Conservation (phyloP, 2,113 vertebrate species). For the Pholis gunnellus region DNA sequence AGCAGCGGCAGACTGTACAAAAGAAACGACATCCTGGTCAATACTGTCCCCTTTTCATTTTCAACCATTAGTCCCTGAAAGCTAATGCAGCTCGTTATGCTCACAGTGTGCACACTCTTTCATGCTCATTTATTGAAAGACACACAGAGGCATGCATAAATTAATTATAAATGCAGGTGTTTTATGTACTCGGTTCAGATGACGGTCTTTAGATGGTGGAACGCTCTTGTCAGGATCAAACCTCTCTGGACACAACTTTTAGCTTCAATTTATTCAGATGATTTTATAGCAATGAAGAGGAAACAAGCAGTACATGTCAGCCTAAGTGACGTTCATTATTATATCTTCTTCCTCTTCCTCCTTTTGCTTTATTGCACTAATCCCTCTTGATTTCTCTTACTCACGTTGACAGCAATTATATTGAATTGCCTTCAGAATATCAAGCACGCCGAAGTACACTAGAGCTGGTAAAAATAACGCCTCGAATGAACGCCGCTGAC, state of each 20-base stretch:
- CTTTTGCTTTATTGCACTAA: conserved; percentile 1
- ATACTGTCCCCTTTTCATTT: conserved; percentile 30
- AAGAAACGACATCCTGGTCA: conserved; percentile 51
- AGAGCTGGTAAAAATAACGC: neutral
- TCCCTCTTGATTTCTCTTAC: neutral
- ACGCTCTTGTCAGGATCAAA: neutral
- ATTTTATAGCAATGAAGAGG: neutral
- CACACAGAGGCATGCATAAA: neutral
- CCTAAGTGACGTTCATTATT: neutral
- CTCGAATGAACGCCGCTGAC: neutral
- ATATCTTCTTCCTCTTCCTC: neutral
- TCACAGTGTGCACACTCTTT: neutral
- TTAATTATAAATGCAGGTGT: neutral
- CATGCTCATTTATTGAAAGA: neutral
- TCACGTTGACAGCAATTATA: neutral
- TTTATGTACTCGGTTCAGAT: neutral
- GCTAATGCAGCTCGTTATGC: neutral
- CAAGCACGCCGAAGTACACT: neutral
- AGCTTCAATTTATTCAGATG: neutral
- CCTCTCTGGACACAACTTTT: neutral
- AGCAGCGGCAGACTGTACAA: conserved; percentile 33
- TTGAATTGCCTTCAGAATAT: conserved; percentile 10
- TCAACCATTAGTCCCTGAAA: conserved; percentile 4
- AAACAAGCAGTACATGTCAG: neutral
- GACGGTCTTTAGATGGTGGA: neutral